Base-by-base conservation (phyloP, 2,888 invertebrate species). In the Cantharis lateralis region DNA sequence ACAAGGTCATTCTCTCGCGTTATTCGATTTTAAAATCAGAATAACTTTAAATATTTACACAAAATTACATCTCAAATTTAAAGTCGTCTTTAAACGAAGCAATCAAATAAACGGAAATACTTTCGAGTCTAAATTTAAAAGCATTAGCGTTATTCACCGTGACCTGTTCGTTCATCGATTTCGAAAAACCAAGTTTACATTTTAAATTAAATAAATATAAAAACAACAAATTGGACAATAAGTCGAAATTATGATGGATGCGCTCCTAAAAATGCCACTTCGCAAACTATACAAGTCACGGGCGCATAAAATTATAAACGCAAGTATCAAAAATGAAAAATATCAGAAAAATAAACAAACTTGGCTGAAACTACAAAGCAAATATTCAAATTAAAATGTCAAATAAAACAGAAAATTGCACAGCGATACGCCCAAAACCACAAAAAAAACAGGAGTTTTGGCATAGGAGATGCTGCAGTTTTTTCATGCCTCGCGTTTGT, bases 361-460 rank as follows among this genome's bases (percentile, higher is more conserved):
- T 75, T 76, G 76, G 76, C 76, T 61, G 10, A 15, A 18, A 48
- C 16, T 16, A 61, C 72, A 76, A 76, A 76, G 76, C 69, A 61
- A 48, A 68, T 68, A 76, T 76, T 72, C 76, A 76, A 71, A 15
- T 69, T 68, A 71, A 48, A 72, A 75, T 32, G 71, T 64, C 26
- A 15, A 76, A 76, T 72, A 72, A 75, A 63, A 71, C 18, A 10
- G n/a, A 71, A 68, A 71, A 75, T 10, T 75, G 75, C 75, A 75
- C 9, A 15, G 10, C 24, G 61, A 48, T 16, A 20, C 61, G 70
- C 20, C 70, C 62, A 62, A n/a, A 70, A 70, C 3, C 16, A 70
- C 10, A 61, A 70, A 70, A 32, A 70, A 48, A 70, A n/a, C 18
- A 28, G 48, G 13, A n/a, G 9, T 48, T 69, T 69, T 69, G 69